Conservation (phyloP, 2,888 invertebrate species). For the Eristalinus aeneus region DNA sequence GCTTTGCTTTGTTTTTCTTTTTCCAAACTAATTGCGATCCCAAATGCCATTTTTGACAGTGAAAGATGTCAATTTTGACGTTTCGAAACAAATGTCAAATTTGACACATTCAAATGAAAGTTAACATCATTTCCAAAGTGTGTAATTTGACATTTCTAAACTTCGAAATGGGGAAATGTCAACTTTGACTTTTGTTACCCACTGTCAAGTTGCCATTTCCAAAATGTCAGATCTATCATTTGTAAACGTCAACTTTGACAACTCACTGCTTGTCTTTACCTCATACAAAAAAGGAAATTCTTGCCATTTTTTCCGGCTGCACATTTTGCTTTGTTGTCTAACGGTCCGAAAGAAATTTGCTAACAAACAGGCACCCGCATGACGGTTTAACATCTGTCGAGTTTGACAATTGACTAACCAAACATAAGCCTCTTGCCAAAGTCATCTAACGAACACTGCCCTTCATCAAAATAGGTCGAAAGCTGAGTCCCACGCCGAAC, state of each 20-base stretch:
- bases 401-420: neutral
- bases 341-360: neutral
- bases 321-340: constrained; percentile 72
- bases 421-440: neutral
- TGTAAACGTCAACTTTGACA: constrained; percentile 25
- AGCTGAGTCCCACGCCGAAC: constrained; percentile 86
- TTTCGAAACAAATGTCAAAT: no score
- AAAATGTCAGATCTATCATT: no score
- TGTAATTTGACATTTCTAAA: no score
- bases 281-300: constrained; percentile 1
- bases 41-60: neutral
- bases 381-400: constrained; percentile 1
- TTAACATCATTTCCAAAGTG: no score
- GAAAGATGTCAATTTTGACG: no score
- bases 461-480: constrained; percentile 83
- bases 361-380: constrained; percentile 46
- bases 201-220: no score
- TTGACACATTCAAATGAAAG: no score
- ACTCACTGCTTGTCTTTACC: constrained; percentile 40
- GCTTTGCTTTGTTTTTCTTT: constrained; percentile 41
- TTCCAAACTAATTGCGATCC: constrained; percentile 51
- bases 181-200: no score
- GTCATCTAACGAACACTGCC: neutral
- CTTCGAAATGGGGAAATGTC: no score
- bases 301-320: constrained; percentile 83